Conservation (phyloP, 2,888 invertebrate species). For the Dioctria rufipes region DNA sequence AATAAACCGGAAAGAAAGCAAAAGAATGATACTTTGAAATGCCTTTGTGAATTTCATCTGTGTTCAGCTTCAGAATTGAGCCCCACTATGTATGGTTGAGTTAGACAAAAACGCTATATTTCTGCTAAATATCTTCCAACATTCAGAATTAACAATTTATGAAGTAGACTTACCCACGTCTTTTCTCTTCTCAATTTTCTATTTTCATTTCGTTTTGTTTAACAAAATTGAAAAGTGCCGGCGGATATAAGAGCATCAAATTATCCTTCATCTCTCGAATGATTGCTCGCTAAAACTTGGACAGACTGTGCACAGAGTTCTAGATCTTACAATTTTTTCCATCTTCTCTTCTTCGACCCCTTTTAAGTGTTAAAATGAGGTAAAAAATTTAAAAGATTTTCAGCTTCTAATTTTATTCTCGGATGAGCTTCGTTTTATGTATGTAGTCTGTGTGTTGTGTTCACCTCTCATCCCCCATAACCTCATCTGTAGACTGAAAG, state of each 20-base stretch:
- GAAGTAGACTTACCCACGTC: slow-evolving; percentile 28
- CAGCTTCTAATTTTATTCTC: slow-evolving; percentile 51
- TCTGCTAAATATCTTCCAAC: background rate
- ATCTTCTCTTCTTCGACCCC: background rate
- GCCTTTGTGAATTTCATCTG: slow-evolving; percentile 2
- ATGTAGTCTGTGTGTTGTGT: slow-evolving; percentile 25
- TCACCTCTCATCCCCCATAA: slow-evolving; percentile 7
- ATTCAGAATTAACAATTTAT: slow-evolving; percentile 31
- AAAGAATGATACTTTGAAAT: background rate
- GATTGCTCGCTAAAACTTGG: slow-evolving; percentile 35
- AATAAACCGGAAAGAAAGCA: background rate
- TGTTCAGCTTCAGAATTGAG: slow-evolving; percentile 1
- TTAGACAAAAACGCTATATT: background rate
- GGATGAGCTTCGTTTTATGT: slow-evolving; percentile 34
- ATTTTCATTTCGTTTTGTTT: slow-evolving; percentile 3
- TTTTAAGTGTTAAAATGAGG: slow-evolving; percentile 49
- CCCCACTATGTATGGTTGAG: background rate
- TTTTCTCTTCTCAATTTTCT: slow-evolving; percentile 21
- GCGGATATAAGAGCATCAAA: slow-evolving; percentile 44
- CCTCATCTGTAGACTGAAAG: background rate
- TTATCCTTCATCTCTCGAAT: slow-evolving; percentile 46
- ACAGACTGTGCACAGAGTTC: background rate
- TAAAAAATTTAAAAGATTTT: slow-evolving; percentile 49
- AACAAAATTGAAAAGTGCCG: slow-evolving; percentile 44
- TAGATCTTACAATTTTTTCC: slow-evolving; percentile 29